Conservation (phyloP, 2,888 invertebrate species). For the Aphodius granarius region DNA sequence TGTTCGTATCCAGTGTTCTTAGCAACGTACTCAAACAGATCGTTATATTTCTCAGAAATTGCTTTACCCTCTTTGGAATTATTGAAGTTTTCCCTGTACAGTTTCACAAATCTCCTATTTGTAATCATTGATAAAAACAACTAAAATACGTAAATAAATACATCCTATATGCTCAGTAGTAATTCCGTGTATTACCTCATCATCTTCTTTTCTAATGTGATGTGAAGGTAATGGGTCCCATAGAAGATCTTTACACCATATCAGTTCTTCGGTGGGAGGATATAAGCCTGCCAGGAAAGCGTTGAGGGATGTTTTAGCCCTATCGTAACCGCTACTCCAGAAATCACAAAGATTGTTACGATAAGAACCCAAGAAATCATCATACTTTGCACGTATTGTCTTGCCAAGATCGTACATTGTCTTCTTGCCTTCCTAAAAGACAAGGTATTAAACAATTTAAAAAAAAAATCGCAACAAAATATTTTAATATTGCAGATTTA, state of each 20-base stretch:
- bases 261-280: constrained; percentile 9
- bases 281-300: constrained; percentile 18
- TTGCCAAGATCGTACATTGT: constrained; percentile 11
- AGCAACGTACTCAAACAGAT: constrained; percentile 62
- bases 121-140: constrained; percentile 1
- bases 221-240: constrained; percentile 24
- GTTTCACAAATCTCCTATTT: not conserved
- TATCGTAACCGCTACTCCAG: constrained; percentile 8
- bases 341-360: constrained; percentile 5
- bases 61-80: constrained; percentile 38
- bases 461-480: too few relatives aligned
- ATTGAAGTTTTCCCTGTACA: not conserved
- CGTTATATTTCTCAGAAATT: constrained; percentile 55
- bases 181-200: constrained; percentile 30
- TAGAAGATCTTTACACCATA: constrained; percentile 15
- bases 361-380: constrained; percentile 16
- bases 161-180: too few relatives aligned
- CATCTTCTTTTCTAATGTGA: constrained; percentile 3
- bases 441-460: not conserved
- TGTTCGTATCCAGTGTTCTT: constrained; percentile 56
- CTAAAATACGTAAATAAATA: not conserved
- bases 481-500: constrained; percentile 2
- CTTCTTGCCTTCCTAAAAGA: constrained; percentile 20
- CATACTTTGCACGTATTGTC: constrained; percentile 17
- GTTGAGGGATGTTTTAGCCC: constrained; percentile 8